A percentile compares a stretch with the other conserved stretches of the same genome.
Evolutionary conservation across 2,113 vertebrate genomes (phyloP).

Genomic region (Lagenorhynchus albirostris): DNA sequence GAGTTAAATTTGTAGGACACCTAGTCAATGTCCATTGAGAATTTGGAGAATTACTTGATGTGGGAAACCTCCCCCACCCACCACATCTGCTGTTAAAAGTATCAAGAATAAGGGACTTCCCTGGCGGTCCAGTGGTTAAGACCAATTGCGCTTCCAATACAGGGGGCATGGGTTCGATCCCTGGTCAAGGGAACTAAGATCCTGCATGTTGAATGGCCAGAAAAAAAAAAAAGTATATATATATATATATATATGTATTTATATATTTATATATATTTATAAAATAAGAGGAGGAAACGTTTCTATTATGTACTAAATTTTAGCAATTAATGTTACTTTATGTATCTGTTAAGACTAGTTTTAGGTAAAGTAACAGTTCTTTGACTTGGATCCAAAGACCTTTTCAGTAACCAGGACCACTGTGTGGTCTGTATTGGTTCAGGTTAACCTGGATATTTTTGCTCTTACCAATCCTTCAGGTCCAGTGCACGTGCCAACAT

Average conservation of each 20-base stretch:
- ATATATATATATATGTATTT: too few species aligned
- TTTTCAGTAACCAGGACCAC: neutral
- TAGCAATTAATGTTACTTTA: neutral
- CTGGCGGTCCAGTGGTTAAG: too few species aligned
- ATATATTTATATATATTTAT: too few species aligned
- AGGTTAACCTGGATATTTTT: neutral
- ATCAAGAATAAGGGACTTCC: neutral
- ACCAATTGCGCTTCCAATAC: too few species aligned
- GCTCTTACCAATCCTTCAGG: constrained; percentile 60
- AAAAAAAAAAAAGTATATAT: neutral
- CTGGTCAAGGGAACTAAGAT: too few species aligned
- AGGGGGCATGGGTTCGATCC: too few species aligned
- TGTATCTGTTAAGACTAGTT: neutral
- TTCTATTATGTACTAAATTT: neutral
- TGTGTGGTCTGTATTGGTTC: neutral
- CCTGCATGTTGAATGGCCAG: too few species aligned
- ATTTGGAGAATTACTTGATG: neutral
- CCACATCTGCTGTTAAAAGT: neutral
- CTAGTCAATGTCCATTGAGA: neutral
- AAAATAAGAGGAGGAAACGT: neutral
- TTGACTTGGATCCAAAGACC: neutral
- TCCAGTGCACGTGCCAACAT: constrained; percentile 89
- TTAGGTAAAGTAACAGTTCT: neutral
- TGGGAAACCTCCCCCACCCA: neutral
- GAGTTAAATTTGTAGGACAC: neutral